These are phyloP conservation scores for Ophion costatus DNA, from an alignment of 2,888 invertebrate species.

Conservation along the genomic window DNA sequence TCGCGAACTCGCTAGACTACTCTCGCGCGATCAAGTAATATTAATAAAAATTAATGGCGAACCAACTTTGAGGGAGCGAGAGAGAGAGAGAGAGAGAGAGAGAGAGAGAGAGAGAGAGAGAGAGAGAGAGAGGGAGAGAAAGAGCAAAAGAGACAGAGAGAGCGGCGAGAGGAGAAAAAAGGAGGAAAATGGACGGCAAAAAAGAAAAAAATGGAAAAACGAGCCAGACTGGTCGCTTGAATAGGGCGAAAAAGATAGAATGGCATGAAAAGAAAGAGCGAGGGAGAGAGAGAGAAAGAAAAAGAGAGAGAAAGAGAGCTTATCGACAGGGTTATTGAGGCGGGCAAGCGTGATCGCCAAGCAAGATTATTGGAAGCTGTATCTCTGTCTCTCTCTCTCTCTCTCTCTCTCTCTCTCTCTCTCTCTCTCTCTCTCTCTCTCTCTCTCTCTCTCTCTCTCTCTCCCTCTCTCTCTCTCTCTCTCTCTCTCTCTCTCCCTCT, in stretches of 20 bases:
- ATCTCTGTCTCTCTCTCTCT: slow-evolving; percentile 29
- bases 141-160: not conserved
- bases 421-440: slow-evolving; percentile 30
- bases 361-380: slow-evolving; percentile 58
- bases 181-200: slow-evolving; percentile 47
- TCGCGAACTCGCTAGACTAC: slow-evolving; percentile 43
- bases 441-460: slow-evolving; percentile 32
- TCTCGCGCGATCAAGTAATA: slow-evolving; percentile 51
- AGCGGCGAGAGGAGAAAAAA: slow-evolving; percentile 20
- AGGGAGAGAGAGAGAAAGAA: slow-evolving; percentile 10
- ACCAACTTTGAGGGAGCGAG: slow-evolving; percentile 24
- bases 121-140: not conserved
- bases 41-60: slow-evolving; percentile 52
- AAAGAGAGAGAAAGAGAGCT: slow-evolving; percentile 34
- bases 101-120: slow-evolving; percentile 45
- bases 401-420: slow-evolving; percentile 24
- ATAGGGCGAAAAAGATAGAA: slow-evolving; percentile 51
- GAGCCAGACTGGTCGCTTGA: slow-evolving; percentile 51
- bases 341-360: slow-evolving; percentile 54
- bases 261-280: slow-evolving; percentile 10
- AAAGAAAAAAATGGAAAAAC: slow-evolving; percentile 35
- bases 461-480: slow-evolving; percentile 33
- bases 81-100: slow-evolving; percentile 20
- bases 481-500: slow-evolving; percentile 18
- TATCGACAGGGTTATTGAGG: slow-evolving; percentile 63